Evolutionary conservation across 2,797 vertebrate species (phyloP), one percentile per base, ranked within the genome.

Genomic region (Syngnathus acus): DNA sequence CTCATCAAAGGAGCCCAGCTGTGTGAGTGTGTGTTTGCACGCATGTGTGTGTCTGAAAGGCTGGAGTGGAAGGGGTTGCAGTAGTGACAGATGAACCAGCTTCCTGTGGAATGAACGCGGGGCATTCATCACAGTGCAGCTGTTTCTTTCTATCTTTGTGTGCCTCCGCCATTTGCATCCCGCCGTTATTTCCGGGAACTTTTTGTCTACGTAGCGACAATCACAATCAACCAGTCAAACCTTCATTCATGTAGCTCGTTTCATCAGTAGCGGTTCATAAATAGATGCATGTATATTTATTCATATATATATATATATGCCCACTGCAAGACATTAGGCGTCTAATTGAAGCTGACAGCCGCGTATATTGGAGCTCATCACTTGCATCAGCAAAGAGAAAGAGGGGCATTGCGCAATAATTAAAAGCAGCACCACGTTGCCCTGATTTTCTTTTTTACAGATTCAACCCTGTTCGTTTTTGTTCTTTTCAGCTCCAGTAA

Each of bases 1-100:
- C 67, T 79, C 86, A 86, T 89, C 86, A 89, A 89, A 87, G 81
- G 74, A 84, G 79, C 79, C 78, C 90, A 92, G 90, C 91, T 92
- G 91, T 86, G 84, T 80, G 85, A 79, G 68, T 65, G 71, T 74
- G 66, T 74, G 78, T 81, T 81, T 81, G 78, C 70, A 62, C 68
- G 70, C 57, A 69, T 68, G 76, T 72, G 78, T 74, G 77, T 72
- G 79, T 78, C 68, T 70, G 74, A 80, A 75, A 75, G 78, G 68
- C 19, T 54, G 66, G 73, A 71, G 75, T 81, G 85, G 81, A 82
- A 85, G 85, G 85, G 80, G 77, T 86, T 86, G 85, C 83, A 85
- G 83, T 75, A 67, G 81, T 87, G 83, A 85, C 84, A 86, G 83
- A 88, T 82, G 82, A 86, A 86, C 69, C 64, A 50, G 75, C 85